These are phyloP conservation scores for Nyctalus aviator DNA, from an alignment of 2,797 vertebrate species.

Conservation along the genomic window DNA sequence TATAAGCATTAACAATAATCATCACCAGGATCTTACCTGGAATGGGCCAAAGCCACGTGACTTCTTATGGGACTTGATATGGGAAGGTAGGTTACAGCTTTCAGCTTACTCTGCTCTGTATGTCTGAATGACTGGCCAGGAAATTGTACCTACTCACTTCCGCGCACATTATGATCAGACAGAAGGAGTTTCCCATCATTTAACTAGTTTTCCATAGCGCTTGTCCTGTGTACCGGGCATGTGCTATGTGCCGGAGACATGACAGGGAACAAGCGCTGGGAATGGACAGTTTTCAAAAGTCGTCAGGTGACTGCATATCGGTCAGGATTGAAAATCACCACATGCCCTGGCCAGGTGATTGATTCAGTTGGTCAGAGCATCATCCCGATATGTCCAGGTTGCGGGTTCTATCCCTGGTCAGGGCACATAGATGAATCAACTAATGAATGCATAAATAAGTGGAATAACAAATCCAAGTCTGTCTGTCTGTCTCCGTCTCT, in stretches of 20 bases:
- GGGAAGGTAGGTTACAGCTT: background rate
- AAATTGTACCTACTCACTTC: background rate
- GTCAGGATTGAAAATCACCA: conserved; percentile 27
- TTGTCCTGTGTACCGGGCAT: background rate
- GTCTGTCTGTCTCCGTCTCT: background rate
- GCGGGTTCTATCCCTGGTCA: background rate
- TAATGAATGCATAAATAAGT: background rate
- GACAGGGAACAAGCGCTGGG: background rate
- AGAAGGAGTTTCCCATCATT: background rate
- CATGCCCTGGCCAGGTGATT: background rate
- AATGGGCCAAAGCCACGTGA: background rate
- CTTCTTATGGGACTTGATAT: background rate
- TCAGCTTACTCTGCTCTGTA: background rate
- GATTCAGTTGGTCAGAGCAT: background rate
- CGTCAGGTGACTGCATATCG: background rate
- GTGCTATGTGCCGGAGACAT: background rate
- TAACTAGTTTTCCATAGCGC: background rate
- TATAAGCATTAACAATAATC: background rate
- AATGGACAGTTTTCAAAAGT: background rate
- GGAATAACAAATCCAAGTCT: background rate
- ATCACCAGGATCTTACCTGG: background rate
- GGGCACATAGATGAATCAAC: background rate
- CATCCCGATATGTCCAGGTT: background rate
- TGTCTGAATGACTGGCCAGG: background rate
- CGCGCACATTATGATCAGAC: background rate